Evolutionary conservation across 2,797 vertebrate genomes (phyloP).

Genomic region (Cheirogaleus major): DNA sequence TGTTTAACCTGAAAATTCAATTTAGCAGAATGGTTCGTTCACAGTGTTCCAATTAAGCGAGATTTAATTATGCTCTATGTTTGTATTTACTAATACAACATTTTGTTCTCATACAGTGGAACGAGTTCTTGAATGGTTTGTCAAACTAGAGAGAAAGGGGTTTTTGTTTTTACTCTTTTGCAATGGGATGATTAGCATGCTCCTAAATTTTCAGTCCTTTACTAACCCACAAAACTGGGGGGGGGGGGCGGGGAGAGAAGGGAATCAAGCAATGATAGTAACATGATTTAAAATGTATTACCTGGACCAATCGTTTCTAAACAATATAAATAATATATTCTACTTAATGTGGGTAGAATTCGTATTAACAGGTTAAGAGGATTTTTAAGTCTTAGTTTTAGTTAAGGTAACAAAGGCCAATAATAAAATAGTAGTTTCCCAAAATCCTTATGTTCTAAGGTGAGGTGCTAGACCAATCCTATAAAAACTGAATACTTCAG

Average conservation of each 20-base stretch:
- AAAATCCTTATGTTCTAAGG: not conserved
- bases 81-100: conserved; percentile 57
- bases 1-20: conserved; percentile 60
- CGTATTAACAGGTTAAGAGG: not conserved
- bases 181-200: conserved; percentile 43
- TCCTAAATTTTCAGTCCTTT: conserved; percentile 29
- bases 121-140: conserved; percentile 52
- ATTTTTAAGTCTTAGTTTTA: conserved; percentile 16
- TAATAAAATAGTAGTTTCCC: not conserved
- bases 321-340: not conserved
- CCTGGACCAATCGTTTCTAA: not conserved
- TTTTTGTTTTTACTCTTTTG: conserved; percentile 10
- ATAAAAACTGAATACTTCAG: not conserved
- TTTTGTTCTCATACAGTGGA: conserved; percentile 48
- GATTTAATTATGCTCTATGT: conserved; percentile 68
- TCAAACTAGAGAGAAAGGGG: conserved; percentile 20
- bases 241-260: no score
- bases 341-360: not conserved
- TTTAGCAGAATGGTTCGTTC: conserved; percentile 59
- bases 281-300: conserved; percentile 12
- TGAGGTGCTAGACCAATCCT: not conserved
- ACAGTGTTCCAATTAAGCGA: conserved; percentile 52
- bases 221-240: not conserved
- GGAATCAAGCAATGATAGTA: not conserved
- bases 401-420: not conserved